Percentiles rank a stretch among this genome's conserved stretches.
Conservation (phyloP, 2,888 invertebrate genomes). For the Hyposoter didymator region DNA sequence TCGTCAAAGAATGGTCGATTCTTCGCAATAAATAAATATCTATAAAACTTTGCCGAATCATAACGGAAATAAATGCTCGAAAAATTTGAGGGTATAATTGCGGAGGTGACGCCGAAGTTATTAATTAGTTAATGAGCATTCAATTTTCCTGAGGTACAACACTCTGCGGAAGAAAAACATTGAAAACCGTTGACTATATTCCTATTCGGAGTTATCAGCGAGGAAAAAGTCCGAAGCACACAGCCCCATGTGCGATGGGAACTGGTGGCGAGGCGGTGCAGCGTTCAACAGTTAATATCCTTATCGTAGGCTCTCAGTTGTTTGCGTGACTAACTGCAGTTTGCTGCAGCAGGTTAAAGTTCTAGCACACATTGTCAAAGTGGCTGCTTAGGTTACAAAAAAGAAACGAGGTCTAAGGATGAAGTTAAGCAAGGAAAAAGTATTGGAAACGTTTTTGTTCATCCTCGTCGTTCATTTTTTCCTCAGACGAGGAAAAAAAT, state of each 20-base stretch:
- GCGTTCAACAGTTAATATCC: conserved; percentile 2
- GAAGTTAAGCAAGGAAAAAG: neutral
- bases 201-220: neutral
- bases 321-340: conserved; percentile 31
- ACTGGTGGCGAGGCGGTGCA: neutral
- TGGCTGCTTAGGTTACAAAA: neutral
- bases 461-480: neutral
- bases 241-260: neutral
- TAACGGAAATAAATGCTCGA: no score
- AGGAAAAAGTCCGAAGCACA: neutral
- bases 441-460: neutral
- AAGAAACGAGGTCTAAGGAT: neutral
- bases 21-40: no score
- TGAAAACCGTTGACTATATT: neutral
- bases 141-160: neutral
- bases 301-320: conserved; percentile 14
- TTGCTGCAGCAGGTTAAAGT: neutral
- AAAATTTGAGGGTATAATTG: no score
- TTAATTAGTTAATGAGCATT: no score
- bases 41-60: no score
- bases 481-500: neutral
- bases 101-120: no score
- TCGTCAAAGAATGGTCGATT: no score
- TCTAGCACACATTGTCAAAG: neutral
- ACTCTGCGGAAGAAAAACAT: neutral